Evolutionary conservation across 1,140 invertebrate genomes (phyloP).

Genomic region (Paraescarpia echinospica): DNA sequence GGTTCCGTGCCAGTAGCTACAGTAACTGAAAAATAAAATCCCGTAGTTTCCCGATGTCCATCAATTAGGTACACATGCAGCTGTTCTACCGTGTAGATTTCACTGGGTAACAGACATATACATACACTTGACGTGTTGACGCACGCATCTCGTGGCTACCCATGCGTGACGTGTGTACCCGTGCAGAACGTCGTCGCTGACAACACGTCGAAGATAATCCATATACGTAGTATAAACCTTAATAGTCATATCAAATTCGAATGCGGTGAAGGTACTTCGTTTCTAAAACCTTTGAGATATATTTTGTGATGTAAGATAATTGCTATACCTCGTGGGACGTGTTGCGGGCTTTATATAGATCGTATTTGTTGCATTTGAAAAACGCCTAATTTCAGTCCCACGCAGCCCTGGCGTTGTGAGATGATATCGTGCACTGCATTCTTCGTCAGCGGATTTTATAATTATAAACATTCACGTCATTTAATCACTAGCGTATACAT

Average conservation of each 20-base stretch:
- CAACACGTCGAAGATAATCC: background rate
- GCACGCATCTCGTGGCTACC: background rate
- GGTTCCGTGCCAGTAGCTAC: no score
- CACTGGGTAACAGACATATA: background rate
- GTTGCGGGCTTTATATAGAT: background rate
- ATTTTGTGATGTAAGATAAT: background rate
- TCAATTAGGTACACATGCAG: background rate
- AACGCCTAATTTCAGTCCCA: background rate
- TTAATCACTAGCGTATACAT: background rate
- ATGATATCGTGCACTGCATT: background rate
- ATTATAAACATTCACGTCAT: background rate
- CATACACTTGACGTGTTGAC: background rate
- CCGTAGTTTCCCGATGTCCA: no score
- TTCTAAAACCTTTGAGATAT: background rate
- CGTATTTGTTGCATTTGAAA: background rate
- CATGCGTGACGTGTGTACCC: background rate
- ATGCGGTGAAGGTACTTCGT: background rate
- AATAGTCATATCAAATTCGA: background rate
- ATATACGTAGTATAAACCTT: background rate
- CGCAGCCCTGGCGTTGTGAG: background rate
- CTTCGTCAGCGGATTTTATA: background rate
- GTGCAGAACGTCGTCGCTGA: background rate
- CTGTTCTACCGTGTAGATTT: background rate
- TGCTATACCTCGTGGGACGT: background rate
- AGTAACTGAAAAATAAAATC: no score